These are phyloP conservation scores for Elachura formosa DNA, from an alignment of 2,113 vertebrate genomes.

Conservation along the genomic window DNA sequence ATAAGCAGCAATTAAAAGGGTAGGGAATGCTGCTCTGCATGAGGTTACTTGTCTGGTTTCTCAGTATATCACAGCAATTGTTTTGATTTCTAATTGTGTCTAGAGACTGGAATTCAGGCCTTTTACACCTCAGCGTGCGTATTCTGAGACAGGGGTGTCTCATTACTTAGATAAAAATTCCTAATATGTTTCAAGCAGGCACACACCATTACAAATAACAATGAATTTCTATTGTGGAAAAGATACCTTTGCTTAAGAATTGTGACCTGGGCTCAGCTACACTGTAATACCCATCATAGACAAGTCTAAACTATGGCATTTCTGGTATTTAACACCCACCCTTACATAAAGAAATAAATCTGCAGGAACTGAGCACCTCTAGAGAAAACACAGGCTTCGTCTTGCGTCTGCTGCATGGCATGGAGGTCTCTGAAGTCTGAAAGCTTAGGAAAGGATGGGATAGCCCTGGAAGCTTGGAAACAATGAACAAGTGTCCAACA, in stretches of 20 bases:
- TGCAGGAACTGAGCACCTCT: background rate
- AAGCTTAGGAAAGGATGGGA: background rate
- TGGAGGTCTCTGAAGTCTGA: background rate
- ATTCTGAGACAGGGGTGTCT: background rate
- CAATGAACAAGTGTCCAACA: accelerated
- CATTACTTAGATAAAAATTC: background rate
- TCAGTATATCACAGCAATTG: background rate
- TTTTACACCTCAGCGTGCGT: background rate
- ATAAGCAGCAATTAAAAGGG: constrained; percentile 44
- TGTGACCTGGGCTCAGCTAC: background rate
- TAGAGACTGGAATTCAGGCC: background rate
- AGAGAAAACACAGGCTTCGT: background rate
- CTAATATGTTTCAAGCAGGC: background rate
- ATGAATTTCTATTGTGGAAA: background rate
- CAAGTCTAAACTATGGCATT: background rate
- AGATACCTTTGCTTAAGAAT: background rate
- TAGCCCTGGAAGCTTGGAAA: background rate
- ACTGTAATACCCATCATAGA: accelerated
- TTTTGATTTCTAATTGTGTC: background rate
- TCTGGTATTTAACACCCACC: background rate
- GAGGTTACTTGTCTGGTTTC: background rate
- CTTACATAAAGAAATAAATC: background rate
- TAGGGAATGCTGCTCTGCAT: background rate
- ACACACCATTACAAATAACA: background rate
- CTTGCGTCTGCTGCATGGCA: background rate